Evolutionary conservation across 2,888 invertebrate species (phyloP), one percentile per base, ranked within the genome.

Genomic region (Pasiphila rectangulata): DNA sequence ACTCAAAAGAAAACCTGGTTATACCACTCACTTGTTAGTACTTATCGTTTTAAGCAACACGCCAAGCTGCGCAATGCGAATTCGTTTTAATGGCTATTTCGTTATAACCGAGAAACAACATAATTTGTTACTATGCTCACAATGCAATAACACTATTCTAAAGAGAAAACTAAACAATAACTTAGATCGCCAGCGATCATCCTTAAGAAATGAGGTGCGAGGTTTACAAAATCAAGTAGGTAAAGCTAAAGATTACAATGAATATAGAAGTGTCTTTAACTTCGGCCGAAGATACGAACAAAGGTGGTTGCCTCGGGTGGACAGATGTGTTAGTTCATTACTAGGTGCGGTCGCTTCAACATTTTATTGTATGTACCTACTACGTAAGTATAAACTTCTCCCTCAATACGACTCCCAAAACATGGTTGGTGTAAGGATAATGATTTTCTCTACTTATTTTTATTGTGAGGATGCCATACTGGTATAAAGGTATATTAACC

Each of bases 101-200:
- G 71, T 68, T 71, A 70, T 74, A 71, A 72, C 73, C 67, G 71
- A 69, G 64, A 77, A 78, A 67, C 76, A 76, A 67, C 75, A 72
- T 70, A 75, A 70, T 74, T 74, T 66, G 69, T 78, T 75, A 75
- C 60, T 39, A 43, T 29, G 17, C 69, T 78, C 71, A 79, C 61
- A 68, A 67, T 69, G 72, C 64, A 76, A 79, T 70, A 76, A 80
- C 72, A 75, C 78, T 84, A 84, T 65, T 74, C 83, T 85, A 85
- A 79, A 81, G 77, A 86, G 79, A 83, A 81, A 83, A 75, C 59
- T 74, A 80, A 83, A 72, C 54, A 37, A 48, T 40, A 49, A 40
- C 42, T 45, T 34, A 74, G 85, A 85, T 88, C 87, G 87, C 88
- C 88, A 82, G 88, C 88, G 85, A 88, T 73, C 87, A 75, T 72